Evolutionary conservation across 2,113 vertebrate genomes (phyloP).

Genomic region (Acanthisitta chloris): DNA sequence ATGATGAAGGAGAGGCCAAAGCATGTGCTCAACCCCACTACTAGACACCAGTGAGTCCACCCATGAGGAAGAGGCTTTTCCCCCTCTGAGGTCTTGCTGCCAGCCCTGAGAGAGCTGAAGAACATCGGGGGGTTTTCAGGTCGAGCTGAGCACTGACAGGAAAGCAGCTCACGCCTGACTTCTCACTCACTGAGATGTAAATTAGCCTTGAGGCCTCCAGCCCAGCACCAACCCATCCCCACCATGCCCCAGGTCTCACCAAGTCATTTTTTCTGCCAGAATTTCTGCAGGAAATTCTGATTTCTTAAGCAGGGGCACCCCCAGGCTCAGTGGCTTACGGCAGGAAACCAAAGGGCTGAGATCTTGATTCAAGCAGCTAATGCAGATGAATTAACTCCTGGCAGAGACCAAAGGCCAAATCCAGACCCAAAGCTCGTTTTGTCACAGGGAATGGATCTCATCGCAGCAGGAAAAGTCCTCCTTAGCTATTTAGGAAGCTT

Average conservation of each 20-base stretch:
- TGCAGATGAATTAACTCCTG: neutral
- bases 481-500: neutral
- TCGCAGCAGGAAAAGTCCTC: neutral
- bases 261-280: neutral
- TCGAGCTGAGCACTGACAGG: neutral
- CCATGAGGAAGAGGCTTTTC: neutral
- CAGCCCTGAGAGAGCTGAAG: neutral
- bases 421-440: neutral
- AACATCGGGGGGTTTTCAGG: rapidly evolving
- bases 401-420: neutral
- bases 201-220: neutral
- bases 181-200: neutral
- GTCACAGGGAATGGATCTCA: neutral
- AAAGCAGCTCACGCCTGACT: neutral
- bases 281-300: conserved; percentile 5
- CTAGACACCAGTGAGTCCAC: neutral
- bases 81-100: neutral
- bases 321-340: rapidly evolving
- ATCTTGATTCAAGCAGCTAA: rapidly evolving
- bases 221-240: rapidly evolving
- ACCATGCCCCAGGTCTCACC: neutral
- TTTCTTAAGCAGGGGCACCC: neutral
- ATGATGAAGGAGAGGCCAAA: neutral
- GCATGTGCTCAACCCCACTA: neutral
- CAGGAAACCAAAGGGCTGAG: neutral